These are phyloP conservation scores for Leucophenga montana DNA, from an alignment of 2,888 invertebrate species.

Conservation along the genomic window DNA sequence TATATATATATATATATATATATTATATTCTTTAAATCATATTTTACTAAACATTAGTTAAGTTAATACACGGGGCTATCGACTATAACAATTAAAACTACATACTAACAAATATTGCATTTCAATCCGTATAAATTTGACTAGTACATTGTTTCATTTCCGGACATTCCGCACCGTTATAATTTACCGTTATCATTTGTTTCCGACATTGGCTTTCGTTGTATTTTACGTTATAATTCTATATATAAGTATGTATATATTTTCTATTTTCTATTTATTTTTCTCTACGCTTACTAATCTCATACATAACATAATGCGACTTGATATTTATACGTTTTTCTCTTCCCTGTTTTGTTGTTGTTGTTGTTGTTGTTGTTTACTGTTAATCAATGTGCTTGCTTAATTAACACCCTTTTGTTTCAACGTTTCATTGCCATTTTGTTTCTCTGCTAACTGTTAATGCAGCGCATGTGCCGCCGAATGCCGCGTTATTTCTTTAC, in stretches of 20 bases:
- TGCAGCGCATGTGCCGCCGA: conserved; percentile 35
- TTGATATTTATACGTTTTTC: too few species aligned
- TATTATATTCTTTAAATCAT: conserved; percentile 16
- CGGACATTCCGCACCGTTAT: not conserved
- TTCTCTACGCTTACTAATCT: not conserved
- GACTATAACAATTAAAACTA: not conserved
- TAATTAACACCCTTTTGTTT: conserved; percentile 3
- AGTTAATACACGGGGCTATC: conserved; percentile 35
- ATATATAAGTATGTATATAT: not conserved
- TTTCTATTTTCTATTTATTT: not conserved
- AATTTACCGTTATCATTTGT: not conserved
- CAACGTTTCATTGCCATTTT: not conserved
- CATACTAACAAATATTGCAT: conserved; percentile 25
- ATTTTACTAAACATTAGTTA: not conserved
- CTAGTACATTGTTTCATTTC: conserved; percentile 4
- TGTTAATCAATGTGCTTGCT: not conserved
- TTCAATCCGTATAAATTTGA: conserved; percentile 11
- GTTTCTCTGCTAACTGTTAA: conserved; percentile 17
- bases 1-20: not conserved
- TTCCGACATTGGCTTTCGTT: too few species aligned
- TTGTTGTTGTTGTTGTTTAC: too few species aligned
- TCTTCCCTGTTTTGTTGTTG: too few species aligned
- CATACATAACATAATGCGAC: conserved; percentile 2
- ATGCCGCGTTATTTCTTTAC: conserved; percentile 55
- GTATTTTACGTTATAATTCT: not conserved